Percentiles rank a stretch among this genome's conserved stretches.
These are phyloP conservation scores for Anagyrus pseudococci DNA, from an alignment of 2,888 invertebrate genomes.

Conservation along the genomic window DNA sequence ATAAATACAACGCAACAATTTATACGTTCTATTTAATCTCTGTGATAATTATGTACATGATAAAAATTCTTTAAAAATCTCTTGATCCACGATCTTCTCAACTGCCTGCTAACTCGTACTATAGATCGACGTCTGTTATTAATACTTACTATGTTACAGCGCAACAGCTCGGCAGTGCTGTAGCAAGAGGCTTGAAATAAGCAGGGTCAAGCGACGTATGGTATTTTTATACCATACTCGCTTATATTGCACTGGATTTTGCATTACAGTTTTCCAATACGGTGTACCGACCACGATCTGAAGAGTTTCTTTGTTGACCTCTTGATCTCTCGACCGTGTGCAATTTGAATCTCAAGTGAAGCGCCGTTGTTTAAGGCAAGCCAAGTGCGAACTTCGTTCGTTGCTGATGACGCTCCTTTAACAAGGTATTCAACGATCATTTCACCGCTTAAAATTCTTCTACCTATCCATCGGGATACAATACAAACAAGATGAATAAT, in stretches of 20 bases:
- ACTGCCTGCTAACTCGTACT: neutral
- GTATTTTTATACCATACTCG: too few relatives aligned
- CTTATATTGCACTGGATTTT: too few relatives aligned
- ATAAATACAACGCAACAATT: too few relatives aligned
- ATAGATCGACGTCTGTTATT: neutral
- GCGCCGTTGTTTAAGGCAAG: slow-evolving; percentile 60
- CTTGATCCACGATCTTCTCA: neutral
- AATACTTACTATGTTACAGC: neutral
- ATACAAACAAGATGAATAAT: neutral
- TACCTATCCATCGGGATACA: too few relatives aligned
- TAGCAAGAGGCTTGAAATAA: slow-evolving; percentile 2
- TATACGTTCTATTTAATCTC: too few relatives aligned
- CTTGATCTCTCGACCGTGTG: slow-evolving; percentile 58
- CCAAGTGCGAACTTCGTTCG: slow-evolving; percentile 59
- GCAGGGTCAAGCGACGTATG: too few relatives aligned
- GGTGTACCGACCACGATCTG: slow-evolving; percentile 61
- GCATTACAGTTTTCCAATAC: slow-evolving; percentile 59
- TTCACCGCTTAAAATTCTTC: too few relatives aligned
- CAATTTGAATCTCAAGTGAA: slow-evolving; percentile 58
- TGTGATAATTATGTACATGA: too few relatives aligned
- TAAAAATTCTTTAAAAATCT: too few relatives aligned
- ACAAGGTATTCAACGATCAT: too few relatives aligned
- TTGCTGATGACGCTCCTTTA: slow-evolving; percentile 52
- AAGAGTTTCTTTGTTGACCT: slow-evolving; percentile 58
- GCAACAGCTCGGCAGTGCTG: neutral